Conservation (phyloP, 2,113 vertebrate species). For the Macquaria australasica region DNA sequence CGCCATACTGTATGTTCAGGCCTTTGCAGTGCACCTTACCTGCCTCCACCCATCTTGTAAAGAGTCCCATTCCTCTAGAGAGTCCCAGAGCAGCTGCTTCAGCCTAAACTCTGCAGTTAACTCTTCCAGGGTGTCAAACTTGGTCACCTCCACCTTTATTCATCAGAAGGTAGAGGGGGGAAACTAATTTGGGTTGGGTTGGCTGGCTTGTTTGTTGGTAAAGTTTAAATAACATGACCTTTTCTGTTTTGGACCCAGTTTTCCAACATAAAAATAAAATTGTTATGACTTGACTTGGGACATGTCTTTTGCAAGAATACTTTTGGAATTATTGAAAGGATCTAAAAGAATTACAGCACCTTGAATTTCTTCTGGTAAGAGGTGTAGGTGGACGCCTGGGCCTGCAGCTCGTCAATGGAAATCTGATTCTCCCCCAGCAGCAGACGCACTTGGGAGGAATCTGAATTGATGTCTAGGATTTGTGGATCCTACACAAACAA, state of each 20-base stretch:
- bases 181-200: neutral
- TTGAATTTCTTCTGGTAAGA: conserved; percentile 91
- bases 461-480: conserved; percentile 86
- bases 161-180: neutral
- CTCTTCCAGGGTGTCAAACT: conserved; percentile 87
- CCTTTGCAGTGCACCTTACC: conserved; percentile 67
- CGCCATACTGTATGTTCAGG: neutral
- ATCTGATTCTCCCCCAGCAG: conserved; percentile 83
- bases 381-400: conserved; percentile 85
- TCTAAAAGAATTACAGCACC: conserved; percentile 74
- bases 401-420: conserved; percentile 87
- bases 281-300: fast-evolving
- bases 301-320: neutral
- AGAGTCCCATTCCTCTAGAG: conserved; percentile 85
- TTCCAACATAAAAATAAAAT: neutral
- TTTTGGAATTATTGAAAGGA: neutral
- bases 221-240: neutral
- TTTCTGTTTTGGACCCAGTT: neutral
- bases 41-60: conserved; percentile 84
- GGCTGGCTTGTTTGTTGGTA: neutral
- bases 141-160: conserved; percentile 87
- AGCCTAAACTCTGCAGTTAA: conserved; percentile 85
- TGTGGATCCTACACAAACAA: conserved; percentile 82
- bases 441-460: conserved; percentile 80
- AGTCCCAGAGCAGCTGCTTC: conserved; percentile 89